Conservation (phyloP, 2,797 vertebrate genomes). For the Chrosomus eos region DNA sequence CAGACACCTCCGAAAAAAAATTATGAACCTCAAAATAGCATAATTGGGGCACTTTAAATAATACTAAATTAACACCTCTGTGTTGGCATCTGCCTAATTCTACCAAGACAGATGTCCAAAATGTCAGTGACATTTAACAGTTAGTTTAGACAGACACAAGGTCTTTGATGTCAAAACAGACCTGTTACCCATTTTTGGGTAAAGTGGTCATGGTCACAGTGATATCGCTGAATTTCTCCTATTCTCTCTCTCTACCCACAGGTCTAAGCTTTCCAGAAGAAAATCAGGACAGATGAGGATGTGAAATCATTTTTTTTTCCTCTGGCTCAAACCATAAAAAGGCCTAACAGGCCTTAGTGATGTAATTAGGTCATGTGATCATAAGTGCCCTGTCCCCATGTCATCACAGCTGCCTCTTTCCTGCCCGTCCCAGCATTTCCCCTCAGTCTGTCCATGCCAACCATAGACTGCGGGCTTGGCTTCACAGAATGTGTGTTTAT, state of each 20-base stretch:
- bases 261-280: constrained; percentile 96
- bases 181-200: neutral
- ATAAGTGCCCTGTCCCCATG: constrained; percentile 51
- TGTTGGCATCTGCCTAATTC: neutral
- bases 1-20: neutral
- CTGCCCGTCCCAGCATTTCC: constrained; percentile 37
- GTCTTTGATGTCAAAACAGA: neutral
- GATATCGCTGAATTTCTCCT: neutral
- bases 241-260: constrained; percentile 60
- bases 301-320: constrained; percentile 70
- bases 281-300: constrained; percentile 94
- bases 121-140: neutral
- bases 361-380: constrained; percentile 58
- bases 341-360: constrained; percentile 42
- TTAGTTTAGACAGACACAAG: neutral
- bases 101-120: neutral
- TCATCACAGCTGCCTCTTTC: constrained; percentile 50
- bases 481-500: constrained; percentile 25
- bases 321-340: constrained; percentile 45
- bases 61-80: neutral
- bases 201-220: neutral
- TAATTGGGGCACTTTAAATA: neutral
- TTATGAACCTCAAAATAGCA: neutral
- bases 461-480: constrained; percentile 39
- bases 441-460: constrained; percentile 23